These are phyloP conservation scores for Agonum fuliginosum DNA, from an alignment of 2,888 invertebrate genomes.

Conservation along the genomic window DNA sequence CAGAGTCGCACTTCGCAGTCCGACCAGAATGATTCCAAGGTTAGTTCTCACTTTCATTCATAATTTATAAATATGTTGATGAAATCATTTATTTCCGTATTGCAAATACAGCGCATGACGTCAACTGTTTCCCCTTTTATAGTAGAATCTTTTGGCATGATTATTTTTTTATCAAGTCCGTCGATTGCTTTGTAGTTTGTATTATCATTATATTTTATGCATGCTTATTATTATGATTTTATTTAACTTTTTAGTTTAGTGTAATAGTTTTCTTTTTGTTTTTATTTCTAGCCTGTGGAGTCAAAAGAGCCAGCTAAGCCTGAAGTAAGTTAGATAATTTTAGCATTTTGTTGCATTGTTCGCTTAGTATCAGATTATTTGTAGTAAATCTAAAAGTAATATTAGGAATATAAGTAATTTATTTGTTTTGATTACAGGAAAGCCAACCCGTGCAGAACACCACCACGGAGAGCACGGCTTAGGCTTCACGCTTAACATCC, in stretches of 20 bases:
- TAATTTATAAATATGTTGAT: slow-evolving; percentile 10
- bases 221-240: slow-evolving; percentile 5
- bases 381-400: not conserved
- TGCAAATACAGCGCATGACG: too few relatives aligned
- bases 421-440: slow-evolving; percentile 73
- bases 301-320: slow-evolving; percentile 70
- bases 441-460: slow-evolving; percentile 78
- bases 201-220: slow-evolving; percentile 1
- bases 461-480: slow-evolving; percentile 78
- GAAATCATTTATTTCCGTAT: not conserved
- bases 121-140: too few relatives aligned
- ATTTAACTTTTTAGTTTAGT: slow-evolving; percentile 41
- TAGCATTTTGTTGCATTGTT: slow-evolving; percentile 46
- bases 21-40: slow-evolving; percentile 69
- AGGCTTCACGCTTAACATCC: slow-evolving; percentile 67
- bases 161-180: too few relatives aligned
- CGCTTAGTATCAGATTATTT: not conserved
- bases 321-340: slow-evolving; percentile 69
- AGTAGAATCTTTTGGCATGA: too few relatives aligned
- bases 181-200: slow-evolving; percentile 47
- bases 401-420: slow-evolving; percentile 1
- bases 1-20: slow-evolving; percentile 72
- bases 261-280: slow-evolving; percentile 61
- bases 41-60: slow-evolving; percentile 53
- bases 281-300: slow-evolving; percentile 70